Evolutionary conservation across 2,888 invertebrate species (phyloP), one percentile per base, ranked within the genome.

Genomic region (Gortyna flavago): DNA sequence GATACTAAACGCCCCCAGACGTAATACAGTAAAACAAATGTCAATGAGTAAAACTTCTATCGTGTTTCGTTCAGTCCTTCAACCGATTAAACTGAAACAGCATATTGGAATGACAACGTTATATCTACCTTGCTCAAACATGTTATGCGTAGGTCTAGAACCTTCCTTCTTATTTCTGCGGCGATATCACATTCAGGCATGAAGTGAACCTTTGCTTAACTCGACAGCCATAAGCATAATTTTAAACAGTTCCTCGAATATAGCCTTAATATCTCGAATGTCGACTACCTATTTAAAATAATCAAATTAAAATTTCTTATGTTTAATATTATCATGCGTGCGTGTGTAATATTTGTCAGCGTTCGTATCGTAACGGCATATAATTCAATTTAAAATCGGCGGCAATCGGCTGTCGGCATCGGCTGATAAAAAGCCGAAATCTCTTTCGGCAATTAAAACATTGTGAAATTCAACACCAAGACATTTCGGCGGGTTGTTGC

Each of bases 371-470:
- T 87, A 90, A 89, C 81, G 87, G 84, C 85, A 87, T 85, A 89
- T 92, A 91, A 91, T 92, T 92, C 88, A 93, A 92, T 92, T 92
- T 88, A 89, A 91, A 87, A 89, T 85, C 83, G 85, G 80, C 83
- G 35, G 89, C 88, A 91, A 93, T 92, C 92, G 85, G 72, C 76
- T 48, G 88, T 87, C 93, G 92, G 92, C 92, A 91, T 93, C 92
- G 81, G 38, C 54, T 75, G 75, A 87, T 87, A 90, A 92, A 89
- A 85, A 83, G 76, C 74, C 54, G 64, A 86, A 81, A 48, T 74
- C 65, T 75, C 66, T 54, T 75, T 75, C 82, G 62, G 91, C 90
- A 93, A 93, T 93, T 93, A 93, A 92, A 90, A 90, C 86, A 89
- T 93, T 93, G 91, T 90, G 91, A 92, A 93, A 93, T 90, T 86